Percentiles rank a stretch among this genome's conserved stretches.
Evolutionary conservation across 2,797 vertebrate genomes (phyloP).

Genomic region (Pogonophryne albipinna): DNA sequence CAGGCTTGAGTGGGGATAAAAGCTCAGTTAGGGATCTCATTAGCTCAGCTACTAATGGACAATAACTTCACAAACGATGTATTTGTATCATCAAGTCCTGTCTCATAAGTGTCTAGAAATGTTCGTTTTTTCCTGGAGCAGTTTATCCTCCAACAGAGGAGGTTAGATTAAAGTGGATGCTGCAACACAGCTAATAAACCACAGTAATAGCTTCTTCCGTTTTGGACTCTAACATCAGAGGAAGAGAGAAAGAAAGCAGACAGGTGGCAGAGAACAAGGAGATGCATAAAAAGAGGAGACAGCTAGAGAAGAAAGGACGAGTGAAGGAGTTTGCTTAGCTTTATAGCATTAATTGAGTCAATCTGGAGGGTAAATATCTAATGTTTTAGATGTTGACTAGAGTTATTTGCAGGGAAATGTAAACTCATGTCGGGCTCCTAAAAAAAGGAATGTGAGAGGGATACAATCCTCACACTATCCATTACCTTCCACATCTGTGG

Average conservation of each 20-base stretch:
- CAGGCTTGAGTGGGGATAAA: background rate
- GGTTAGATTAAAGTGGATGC: background rate
- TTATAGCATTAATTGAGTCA: constrained; percentile 50
- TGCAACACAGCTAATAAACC: constrained; percentile 1
- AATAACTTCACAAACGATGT: background rate
- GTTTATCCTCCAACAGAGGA: constrained; percentile 8
- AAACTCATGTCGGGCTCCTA: constrained; percentile 51
- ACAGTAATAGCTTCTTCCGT: constrained; percentile 15
- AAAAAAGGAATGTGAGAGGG: constrained; percentile 38
- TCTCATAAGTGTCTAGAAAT: background rate
- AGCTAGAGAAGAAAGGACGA: constrained; percentile 8
- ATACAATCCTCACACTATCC: constrained; percentile 37
- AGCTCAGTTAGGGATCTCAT: constrained; percentile 8
- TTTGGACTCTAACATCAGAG: constrained; percentile 16
- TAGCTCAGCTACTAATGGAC: background rate
- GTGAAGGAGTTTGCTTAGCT: constrained; percentile 35
- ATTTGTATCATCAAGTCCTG: background rate
- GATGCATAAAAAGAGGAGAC: constrained; percentile 29
- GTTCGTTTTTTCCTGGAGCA: background rate
- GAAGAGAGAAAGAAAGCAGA: constrained; percentile 37
- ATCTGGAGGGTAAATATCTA: constrained; percentile 51
- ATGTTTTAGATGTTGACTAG: constrained; percentile 45
- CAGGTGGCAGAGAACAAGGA: constrained; percentile 21
- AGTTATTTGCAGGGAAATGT: constrained; percentile 50
- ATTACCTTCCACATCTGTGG: constrained; percentile 27